These are phyloP conservation scores for Papilio aristodemus DNA, from an alignment of 1,140 invertebrate genomes.

Conservation along the genomic window DNA sequence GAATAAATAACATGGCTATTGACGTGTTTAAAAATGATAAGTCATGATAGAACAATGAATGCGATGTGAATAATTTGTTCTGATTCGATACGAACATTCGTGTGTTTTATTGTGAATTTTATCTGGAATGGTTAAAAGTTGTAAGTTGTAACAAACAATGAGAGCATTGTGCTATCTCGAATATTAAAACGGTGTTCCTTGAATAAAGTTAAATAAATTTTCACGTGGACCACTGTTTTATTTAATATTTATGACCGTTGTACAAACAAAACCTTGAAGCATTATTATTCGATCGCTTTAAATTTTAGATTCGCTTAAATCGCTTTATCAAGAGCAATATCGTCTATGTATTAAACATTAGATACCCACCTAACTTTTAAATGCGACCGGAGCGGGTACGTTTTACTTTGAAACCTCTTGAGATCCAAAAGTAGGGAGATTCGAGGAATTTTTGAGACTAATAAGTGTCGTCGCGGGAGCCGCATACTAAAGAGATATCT, in stretches of 20 bases:
- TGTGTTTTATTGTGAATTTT: constrained; percentile 42
- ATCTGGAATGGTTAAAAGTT: constrained; percentile 27
- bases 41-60: constrained; percentile 69
- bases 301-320: constrained; percentile 76
- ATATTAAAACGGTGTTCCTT: constrained; percentile 30
- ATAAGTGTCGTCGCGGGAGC: constrained; percentile 69
- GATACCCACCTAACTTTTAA: constrained; percentile 69
- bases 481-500: constrained; percentile 74
- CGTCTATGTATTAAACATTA: constrained; percentile 77
- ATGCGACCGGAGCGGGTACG: constrained; percentile 57
- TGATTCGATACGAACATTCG: constrained; percentile 52
- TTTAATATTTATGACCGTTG: constrained; percentile 68
- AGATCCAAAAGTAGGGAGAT: constrained; percentile 61
- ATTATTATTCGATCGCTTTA: constrained; percentile 77
- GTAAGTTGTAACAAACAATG: constrained; percentile 29
- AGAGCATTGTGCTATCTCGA: constrained; percentile 27
- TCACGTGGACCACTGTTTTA: constrained; percentile 48
- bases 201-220: constrained; percentile 46
- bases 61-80: constrained; percentile 60
- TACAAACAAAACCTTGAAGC: constrained; percentile 64
- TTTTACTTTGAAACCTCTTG: constrained; percentile 62
- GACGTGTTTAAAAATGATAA: constrained; percentile 56
- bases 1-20: constrained; percentile 53
- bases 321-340: constrained; percentile 79
- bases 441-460: constrained; percentile 77